Evolutionary conservation across 2,888 invertebrate species (phyloP).

Genomic region (Troides helena): DNA sequence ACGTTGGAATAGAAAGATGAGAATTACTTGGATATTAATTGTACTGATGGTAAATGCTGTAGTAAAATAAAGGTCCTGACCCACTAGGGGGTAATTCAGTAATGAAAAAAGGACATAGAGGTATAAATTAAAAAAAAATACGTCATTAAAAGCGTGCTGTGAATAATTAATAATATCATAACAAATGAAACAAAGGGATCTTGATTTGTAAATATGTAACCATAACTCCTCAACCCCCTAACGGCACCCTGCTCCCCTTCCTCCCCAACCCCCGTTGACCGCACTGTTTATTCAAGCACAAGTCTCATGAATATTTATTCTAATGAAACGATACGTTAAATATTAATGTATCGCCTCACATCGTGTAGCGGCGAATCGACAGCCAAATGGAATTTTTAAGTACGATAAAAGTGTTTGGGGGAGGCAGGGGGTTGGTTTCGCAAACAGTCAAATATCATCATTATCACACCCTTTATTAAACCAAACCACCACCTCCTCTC

Average conservation of each 20-base stretch:
- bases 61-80: too few relatives aligned
- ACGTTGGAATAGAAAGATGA: too few relatives aligned
- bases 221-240: not conserved
- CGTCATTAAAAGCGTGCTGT: too few relatives aligned
- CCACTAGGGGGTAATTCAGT: too few relatives aligned
- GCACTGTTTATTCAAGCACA: constrained; percentile 14
- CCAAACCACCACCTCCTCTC: too few relatives aligned
- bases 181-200: not conserved
- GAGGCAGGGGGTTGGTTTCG: not conserved
- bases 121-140: too few relatives aligned
- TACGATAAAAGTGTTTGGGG: not conserved
- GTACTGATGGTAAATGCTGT: too few relatives aligned
- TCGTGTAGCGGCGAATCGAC: constrained; percentile 6
- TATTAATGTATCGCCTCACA: constrained; percentile 13
- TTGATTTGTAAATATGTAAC: not conserved
- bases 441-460: too few relatives aligned
- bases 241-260: not conserved
- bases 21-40: too few relatives aligned
- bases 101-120: too few relatives aligned
- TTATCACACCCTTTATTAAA: too few relatives aligned
- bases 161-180: too few relatives aligned
- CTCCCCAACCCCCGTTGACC: not conserved
- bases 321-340: constrained; percentile 26
- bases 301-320: constrained; percentile 24
- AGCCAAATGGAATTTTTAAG: constrained; percentile 8